These are phyloP conservation scores for Notiomystis cincta DNA, from an alignment of 2,113 vertebrate genomes.

Conservation along the genomic window DNA sequence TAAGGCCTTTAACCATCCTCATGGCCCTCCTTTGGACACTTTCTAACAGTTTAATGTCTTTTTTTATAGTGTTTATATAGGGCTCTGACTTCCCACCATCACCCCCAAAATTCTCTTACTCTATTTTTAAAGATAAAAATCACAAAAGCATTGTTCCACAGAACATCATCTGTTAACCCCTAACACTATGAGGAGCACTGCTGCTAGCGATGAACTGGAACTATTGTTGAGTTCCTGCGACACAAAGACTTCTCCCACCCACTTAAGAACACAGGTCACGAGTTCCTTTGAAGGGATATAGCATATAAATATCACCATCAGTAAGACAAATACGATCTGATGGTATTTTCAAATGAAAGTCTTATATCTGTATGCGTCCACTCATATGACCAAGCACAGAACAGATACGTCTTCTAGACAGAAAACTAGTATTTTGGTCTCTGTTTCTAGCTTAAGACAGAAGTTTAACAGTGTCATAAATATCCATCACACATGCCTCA, in stretches of 20 bases:
- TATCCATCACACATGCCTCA: rapidly evolving
- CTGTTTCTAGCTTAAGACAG: neutral
- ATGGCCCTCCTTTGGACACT: neutral
- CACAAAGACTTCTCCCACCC: neutral
- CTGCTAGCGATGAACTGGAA: neutral
- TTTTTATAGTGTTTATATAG: neutral
- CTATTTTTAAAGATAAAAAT: neutral
- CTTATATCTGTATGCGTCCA: neutral
- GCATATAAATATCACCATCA: neutral
- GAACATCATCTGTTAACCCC: neutral
- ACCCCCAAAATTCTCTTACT: neutral
- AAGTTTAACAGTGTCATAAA: neutral
- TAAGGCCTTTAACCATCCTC: neutral
- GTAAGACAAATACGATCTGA: neutral
- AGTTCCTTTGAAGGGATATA: neutral
- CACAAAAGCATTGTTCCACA: neutral
- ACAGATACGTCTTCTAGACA: neutral
- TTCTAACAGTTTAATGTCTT: neutral
- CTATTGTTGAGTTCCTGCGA: neutral
- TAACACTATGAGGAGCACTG: neutral
- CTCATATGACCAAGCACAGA: neutral
- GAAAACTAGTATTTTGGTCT: neutral
- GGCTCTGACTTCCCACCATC: neutral
- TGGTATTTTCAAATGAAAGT: neutral
- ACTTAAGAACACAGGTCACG: neutral